Evolutionary conservation across 2,113 vertebrate genomes (phyloP).

Genomic region (Pontoporia blainvillei): DNA sequence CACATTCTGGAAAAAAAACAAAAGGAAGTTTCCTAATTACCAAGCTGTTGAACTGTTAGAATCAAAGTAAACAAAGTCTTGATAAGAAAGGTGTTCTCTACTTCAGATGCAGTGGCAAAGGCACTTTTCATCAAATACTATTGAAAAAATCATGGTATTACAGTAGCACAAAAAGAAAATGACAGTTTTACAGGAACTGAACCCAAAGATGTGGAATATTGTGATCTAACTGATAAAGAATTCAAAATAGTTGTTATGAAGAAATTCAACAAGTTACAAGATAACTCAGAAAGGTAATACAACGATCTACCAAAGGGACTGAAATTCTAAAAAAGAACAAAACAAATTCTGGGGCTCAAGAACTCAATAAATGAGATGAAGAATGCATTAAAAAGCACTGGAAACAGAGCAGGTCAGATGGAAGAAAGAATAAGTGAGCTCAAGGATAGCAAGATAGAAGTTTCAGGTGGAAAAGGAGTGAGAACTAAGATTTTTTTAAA

Average conservation of each 20-base stretch:
- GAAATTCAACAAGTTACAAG: background rate
- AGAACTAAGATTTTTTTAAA: background rate
- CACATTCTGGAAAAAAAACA: background rate
- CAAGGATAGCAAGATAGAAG: background rate
- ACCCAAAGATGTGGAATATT: background rate
- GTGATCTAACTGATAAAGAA: background rate
- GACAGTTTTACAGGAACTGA: background rate
- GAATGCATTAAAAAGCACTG: background rate
- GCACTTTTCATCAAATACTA: background rate
- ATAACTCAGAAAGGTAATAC: background rate
- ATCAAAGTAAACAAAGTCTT: background rate
- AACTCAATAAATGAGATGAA: background rate
- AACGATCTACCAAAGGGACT: background rate
- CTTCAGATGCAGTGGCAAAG: background rate
- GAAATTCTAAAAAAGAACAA: background rate
- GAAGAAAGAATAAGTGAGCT: background rate
- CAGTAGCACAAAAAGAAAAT: background rate
- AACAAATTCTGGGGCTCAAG: background rate
- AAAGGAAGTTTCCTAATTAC: background rate
- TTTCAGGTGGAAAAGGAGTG: background rate
- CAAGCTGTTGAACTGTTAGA: background rate
- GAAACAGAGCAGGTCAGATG: background rate
- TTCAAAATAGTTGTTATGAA: background rate
- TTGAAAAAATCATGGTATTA: background rate
- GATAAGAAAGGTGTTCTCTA: background rate